These are phyloP conservation scores for Dynastes hyllus DNA, from an alignment of 2,888 invertebrate genomes.

Conservation along the genomic window DNA sequence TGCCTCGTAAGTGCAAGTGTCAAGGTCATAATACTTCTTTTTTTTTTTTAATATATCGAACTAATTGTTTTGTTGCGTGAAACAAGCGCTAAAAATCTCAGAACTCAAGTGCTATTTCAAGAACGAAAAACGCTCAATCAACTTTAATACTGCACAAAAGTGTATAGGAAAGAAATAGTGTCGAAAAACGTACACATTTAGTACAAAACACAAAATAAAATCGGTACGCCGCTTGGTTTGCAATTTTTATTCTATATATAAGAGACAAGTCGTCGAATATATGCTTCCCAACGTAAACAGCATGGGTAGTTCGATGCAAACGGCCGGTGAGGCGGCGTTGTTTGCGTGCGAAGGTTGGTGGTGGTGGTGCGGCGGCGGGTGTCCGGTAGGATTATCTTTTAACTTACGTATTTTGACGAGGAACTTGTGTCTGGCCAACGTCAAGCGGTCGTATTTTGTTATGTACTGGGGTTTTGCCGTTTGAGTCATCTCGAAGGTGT, in stretches of 20 bases:
- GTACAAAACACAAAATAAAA: conserved; percentile 17
- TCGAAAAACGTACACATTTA: neutral
- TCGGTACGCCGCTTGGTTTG: conserved; percentile 6
- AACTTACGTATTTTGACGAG: conserved; percentile 74
- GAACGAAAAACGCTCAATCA: no score
- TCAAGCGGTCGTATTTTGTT: conserved; percentile 63
- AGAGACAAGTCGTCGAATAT: conserved; percentile 79
- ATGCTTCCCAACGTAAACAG: conserved; percentile 79
- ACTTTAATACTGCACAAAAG: neutral
- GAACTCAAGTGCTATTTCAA: no score
- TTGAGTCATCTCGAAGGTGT: conserved; percentile 68
- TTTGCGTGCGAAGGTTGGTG: neutral
- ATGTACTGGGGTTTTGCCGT: conserved; percentile 67
- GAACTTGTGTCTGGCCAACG: conserved; percentile 73
- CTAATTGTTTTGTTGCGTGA: no score
- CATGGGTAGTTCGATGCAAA: conserved; percentile 78
- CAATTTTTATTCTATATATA: conserved; percentile 76
- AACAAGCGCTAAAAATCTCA: no score
- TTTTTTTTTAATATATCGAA: no score
- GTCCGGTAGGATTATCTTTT: conserved; percentile 62
- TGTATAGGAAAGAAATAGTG: neutral
- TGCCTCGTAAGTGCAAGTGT: no score
- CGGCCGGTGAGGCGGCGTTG: conserved; percentile 55
- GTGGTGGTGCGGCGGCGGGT: conserved; percentile 6
- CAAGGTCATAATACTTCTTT: no score